Base-by-base conservation (phyloP, 1,140 invertebrate genomes). In the Drosophila leontia region DNA sequence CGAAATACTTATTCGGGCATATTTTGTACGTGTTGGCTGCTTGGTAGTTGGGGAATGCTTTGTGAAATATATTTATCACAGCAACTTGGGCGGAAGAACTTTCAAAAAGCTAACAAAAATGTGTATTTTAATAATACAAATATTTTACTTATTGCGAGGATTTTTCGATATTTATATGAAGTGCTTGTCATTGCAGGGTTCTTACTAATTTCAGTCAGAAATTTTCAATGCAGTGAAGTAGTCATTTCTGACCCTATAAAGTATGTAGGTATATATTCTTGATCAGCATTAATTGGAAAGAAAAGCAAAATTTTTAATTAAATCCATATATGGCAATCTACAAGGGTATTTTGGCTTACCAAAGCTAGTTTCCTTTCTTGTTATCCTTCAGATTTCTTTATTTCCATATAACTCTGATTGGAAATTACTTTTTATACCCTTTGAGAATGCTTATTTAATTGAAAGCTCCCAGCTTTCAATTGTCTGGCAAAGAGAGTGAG, bases 381-480 rank as follows among this genome's bases (percentile, higher is more conserved):
- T 37, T 55, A 9, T 13, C 8, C 17, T 13, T 19, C 3, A 13
- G 32, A 35, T 19, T 35, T 1, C n/a, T 13, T 2, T 13, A 35
- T 35, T 19, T 5, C 7, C 9, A 55, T 23, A 15, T n/a, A 39
- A n/a, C 19, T n/a, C 13, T 39, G 32, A 37, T 42, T 75, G 60
- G 9, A 26, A 57, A 44, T 61, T 1, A 12, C 3, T 44, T 60
- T 34, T n/a, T 12, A 32, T 34, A 35, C 26, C 26, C 29, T 42
- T 26, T 7, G 29, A 62, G 39, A 61, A 29, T 26, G 23, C n/a
- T 45, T 29, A 42, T 32, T 53, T 47, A 60, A 65, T 57, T 50
- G 45, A 72, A 71, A 44, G 47, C 34, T n/a, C n/a, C n/a, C n/a
- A n/a, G n/a, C n/a, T n/a, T 67, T 67, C 45, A 47, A 53, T 71